Percentiles rank a stretch among this genome's conserved stretches.
These are phyloP conservation scores for Aphidius ervi DNA, from an alignment of 1,140 invertebrate species.

Conservation along the genomic window DNA sequence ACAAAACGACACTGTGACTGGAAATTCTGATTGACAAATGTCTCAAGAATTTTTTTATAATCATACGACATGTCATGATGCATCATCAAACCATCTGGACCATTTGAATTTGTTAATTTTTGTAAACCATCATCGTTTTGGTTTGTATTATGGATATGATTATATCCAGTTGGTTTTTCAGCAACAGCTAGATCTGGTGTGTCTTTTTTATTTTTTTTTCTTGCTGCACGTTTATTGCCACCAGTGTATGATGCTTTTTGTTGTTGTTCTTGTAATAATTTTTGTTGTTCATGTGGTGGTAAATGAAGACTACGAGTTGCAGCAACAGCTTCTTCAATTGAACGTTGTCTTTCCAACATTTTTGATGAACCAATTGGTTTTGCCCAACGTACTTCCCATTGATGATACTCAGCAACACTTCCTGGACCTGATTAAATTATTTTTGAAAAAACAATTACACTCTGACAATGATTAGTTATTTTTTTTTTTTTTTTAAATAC, in stretches of 20 bases:
- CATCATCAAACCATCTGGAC: background rate
- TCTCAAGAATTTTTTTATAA: conserved; percentile 27
- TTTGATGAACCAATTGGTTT: conserved; percentile 46
- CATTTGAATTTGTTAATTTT: background rate
- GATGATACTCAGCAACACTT: conserved; percentile 33
- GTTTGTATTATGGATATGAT: background rate
- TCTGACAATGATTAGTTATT: background rate
- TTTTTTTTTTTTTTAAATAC: conserved; percentile 21
- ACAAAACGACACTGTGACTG: conserved; percentile 34
- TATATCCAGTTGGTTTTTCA: too few relatives aligned
- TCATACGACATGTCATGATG: background rate
- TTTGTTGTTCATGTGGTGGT: conserved; percentile 3
- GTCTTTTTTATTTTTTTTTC: background rate
- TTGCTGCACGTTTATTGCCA: conserved; percentile 10
- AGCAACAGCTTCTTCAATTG: conserved; percentile 39
- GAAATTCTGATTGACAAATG: conserved; percentile 33
- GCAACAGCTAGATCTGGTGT: too few relatives aligned
- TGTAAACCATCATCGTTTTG: background rate
- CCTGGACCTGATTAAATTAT: conserved; percentile 26
- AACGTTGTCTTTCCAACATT: conserved; percentile 38
- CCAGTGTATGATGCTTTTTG: background rate
- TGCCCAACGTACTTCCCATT: conserved; percentile 49
- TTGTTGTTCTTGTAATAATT: conserved; percentile 2
- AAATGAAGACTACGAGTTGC: conserved; percentile 1
- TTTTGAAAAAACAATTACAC: background rate